A percentile compares a stretch with the other conserved stretches of the same genome.
phyloP scores from a whole-genome alignment of 92 coral and sea anemone species.

The Paragorgia papillata region DNA sequence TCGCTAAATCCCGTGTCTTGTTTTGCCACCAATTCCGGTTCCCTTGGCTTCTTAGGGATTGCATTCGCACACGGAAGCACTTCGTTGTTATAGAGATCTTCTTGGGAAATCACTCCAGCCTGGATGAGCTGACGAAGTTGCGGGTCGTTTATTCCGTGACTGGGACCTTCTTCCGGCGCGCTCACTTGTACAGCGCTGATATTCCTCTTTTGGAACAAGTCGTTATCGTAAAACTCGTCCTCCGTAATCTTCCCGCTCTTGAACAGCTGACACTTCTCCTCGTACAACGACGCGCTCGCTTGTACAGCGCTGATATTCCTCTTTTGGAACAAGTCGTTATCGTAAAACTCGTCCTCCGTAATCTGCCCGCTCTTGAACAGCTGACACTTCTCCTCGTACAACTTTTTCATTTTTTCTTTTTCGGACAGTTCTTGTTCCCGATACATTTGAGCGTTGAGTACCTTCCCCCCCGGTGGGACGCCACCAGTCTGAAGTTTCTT shows the following conservation, averaged over 20 bases:
- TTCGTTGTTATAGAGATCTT: conserved; percentile 16
- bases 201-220: background rate
- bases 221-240: background rate
- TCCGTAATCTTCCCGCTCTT: conserved; percentile 2
- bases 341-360: background rate
- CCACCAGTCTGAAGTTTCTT: background rate
- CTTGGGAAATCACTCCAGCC: conserved; percentile 19
- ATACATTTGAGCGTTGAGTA: conserved; percentile 6
- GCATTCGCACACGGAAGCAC: background rate
- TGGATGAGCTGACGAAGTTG: conserved; percentile 1
- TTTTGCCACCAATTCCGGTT: background rate
- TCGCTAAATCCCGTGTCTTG: background rate
- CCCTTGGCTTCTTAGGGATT: background rate
- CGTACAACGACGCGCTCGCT: background rate
- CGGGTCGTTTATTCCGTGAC: background rate
- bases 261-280: background rate
- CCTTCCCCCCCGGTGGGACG: conserved; percentile 13
- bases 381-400: background rate
- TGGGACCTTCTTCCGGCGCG: background rate
- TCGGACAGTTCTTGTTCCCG: conserved; percentile 23
- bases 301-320: too few relatives aligned
- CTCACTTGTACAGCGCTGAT: background rate
- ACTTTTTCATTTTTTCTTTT: background rate
- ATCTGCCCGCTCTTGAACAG: background rate
- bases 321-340: background rate